phyloP scores from a whole-genome alignment of 2,888 invertebrate genomes.

The Polia nebulosa region DNA sequence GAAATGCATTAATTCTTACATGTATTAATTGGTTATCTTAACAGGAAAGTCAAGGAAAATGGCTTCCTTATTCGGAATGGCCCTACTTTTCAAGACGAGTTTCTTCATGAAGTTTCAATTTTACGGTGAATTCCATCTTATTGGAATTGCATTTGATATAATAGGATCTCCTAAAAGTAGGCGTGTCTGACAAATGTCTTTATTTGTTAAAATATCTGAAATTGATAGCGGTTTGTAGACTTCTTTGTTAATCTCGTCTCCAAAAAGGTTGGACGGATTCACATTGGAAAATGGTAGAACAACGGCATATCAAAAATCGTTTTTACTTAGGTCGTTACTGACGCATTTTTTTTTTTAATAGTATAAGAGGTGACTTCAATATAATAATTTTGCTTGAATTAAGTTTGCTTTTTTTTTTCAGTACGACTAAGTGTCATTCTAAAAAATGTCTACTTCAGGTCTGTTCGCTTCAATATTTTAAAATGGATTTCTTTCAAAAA shows the following conservation, averaged over 20 bases:
- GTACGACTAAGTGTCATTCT: too few relatives aligned
- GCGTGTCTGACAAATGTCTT: not conserved
- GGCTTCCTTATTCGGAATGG: conserved; percentile 1
- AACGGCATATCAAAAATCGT: too few relatives aligned
- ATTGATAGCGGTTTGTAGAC: conserved; percentile 9
- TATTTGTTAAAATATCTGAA: not conserved
- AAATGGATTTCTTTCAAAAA: too few relatives aligned
- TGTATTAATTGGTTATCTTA: conserved; percentile 31
- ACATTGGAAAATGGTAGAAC: too few relatives aligned
- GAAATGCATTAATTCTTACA: conserved; percentile 27
- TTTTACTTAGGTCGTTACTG: too few relatives aligned
- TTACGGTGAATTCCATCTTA: not conserved
- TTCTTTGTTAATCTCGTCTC: conserved; percentile 19
- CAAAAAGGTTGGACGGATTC: conserved; percentile 16
- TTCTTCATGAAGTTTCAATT: conserved; percentile 14
- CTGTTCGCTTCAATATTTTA: too few relatives aligned
- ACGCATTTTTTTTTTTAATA: too few relatives aligned
- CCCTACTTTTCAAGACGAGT: not conserved
- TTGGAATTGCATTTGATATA: conserved; percentile 15
- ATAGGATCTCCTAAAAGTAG: not conserved
- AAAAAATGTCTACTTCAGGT: too few relatives aligned
- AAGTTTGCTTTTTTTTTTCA: too few relatives aligned
- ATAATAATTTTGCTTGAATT: too few relatives aligned
- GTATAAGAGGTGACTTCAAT: too few relatives aligned
- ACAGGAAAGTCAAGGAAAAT: conserved; percentile 8